Conservation (phyloP, 2,888 invertebrate genomes). For the Tetheella fluctuosa region DNA sequence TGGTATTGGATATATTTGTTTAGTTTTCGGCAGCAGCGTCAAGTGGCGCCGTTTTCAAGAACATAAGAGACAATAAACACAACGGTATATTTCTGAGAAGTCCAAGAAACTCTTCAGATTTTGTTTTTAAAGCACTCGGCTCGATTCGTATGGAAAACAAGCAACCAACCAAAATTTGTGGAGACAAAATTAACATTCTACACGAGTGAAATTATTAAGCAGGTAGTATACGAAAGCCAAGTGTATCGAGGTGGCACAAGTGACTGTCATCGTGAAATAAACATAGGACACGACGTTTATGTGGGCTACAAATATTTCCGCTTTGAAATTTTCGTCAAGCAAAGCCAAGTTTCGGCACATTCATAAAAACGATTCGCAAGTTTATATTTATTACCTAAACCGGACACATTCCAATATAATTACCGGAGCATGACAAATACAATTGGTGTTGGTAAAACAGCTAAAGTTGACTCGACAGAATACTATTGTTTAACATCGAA, state of each 20-base stretch:
- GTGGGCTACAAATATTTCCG: background rate
- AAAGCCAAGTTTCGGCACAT: conserved; percentile 15
- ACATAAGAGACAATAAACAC: conserved; percentile 33
- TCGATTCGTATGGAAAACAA: background rate
- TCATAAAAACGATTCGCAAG: conserved; percentile 6
- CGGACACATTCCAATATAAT: background rate
- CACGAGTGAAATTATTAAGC: background rate
- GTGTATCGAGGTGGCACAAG: conserved; percentile 23
- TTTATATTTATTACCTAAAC: background rate
- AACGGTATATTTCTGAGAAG: conserved; percentile 28
- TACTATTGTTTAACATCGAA: background rate
- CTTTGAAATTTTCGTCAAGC: conserved; percentile 7
- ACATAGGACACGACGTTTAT: conserved; percentile 19
- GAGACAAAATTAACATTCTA: background rate
- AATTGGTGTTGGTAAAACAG: background rate
- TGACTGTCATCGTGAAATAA: conserved; percentile 26
- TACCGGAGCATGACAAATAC: background rate
- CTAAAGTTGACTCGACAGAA: background rate
- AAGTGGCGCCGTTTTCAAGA: conserved; percentile 35
- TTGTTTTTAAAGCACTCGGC: background rate
- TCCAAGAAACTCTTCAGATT: conserved; percentile 22
- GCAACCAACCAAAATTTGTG: background rate
- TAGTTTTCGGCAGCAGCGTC: conserved; percentile 32
- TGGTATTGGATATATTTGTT: conserved; percentile 36
- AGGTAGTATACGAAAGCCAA: conserved; percentile 22